Conservation (phyloP, 1,140 invertebrate genomes). For the Dendrolimus kikuchii region DNA sequence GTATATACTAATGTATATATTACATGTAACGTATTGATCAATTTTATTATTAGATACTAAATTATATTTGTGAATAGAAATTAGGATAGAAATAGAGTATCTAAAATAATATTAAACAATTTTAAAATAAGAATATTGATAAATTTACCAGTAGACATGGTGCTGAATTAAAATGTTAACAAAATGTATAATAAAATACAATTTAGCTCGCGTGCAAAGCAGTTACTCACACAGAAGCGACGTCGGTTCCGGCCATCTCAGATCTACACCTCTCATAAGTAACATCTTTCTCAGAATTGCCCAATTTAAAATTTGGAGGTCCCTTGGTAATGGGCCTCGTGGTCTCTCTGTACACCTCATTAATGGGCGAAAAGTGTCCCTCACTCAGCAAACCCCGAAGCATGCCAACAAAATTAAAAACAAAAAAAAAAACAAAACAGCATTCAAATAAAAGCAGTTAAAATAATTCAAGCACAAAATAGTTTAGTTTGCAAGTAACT, state of each 20-base stretch:
- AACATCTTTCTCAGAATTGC: slow-evolving; percentile 27
- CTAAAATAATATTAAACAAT: no score
- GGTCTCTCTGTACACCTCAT: slow-evolving; percentile 26
- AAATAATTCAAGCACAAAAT: no score
- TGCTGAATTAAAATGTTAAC: no score
- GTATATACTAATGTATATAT: no score
- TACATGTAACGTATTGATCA: no score
- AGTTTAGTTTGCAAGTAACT: no score
- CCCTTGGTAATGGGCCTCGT: slow-evolving; percentile 18
- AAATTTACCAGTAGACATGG: no score
- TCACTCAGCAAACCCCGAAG: slow-evolving; percentile 35
- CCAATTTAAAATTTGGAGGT: slow-evolving; percentile 16
- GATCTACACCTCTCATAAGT: slow-evolving; percentile 19
- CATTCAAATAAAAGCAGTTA: slow-evolving; percentile 5
- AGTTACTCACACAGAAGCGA: slow-evolving; percentile 24
- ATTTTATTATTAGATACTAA: no score
- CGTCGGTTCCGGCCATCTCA: slow-evolving; percentile 14
- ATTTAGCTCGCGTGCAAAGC: slow-evolving; percentile 1
- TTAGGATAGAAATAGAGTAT: no score
- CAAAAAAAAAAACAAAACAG: slow-evolving; percentile 26
- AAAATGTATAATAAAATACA: no score
- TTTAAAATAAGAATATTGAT: no score
- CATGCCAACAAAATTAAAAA: slow-evolving; percentile 43
- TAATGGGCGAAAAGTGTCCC: slow-evolving; percentile 32
- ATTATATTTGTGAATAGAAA: no score